Evolutionary conservation across 2,888 invertebrate genomes (phyloP), one percentile per base, ranked within the genome.

Genomic region (Phytoseiulus persimilis): DNA sequence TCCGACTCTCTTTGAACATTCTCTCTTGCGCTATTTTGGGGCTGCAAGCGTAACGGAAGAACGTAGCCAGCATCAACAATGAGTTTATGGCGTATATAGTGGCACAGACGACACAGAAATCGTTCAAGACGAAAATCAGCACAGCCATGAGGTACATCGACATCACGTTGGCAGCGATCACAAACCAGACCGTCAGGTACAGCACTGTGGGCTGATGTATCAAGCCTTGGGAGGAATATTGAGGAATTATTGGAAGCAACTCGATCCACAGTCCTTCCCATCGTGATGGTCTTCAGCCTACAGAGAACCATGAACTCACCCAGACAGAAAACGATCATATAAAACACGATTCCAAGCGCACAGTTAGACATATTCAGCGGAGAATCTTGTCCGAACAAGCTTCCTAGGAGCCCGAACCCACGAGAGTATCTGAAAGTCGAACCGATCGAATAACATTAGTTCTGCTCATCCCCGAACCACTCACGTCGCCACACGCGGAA

Each of bases 121-220:
- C 32, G 39, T 33, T 45, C 39, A 87, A 31, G 32, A 87, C 32
- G 18, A 87, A 87, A n/a, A 87, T 39, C 3, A 87, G 87, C 28
- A 87, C 87, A n/a, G 87, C 87, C 39, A 45, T 45, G n/a, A 87
- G 87, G 23, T 87, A 87, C 33, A 87, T 39, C 87, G 87, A 87
- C 87, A 87, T 87, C 9, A n/a, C 87, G 33, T 87, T 32, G 23
- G 87, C 87, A 9, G 31, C 6, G 5, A 87, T 11, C 9, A 33
- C 45, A 6, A 87, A 45, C n/a, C 32, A 87, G 87, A 87, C 87
- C 3, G 87, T 87, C n/a, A 87, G 87, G 39, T 39, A 32, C 11
- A 87, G 87, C 23, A 87, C 87, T n/a, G 32, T 87, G 9, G 87
- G 87, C 33, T 87, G 87, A 33, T 87, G 87, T 11, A 87, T 33